Evolutionary conservation across 2,888 invertebrate species (phyloP).

Genomic region (Leucozona laternaria): DNA sequence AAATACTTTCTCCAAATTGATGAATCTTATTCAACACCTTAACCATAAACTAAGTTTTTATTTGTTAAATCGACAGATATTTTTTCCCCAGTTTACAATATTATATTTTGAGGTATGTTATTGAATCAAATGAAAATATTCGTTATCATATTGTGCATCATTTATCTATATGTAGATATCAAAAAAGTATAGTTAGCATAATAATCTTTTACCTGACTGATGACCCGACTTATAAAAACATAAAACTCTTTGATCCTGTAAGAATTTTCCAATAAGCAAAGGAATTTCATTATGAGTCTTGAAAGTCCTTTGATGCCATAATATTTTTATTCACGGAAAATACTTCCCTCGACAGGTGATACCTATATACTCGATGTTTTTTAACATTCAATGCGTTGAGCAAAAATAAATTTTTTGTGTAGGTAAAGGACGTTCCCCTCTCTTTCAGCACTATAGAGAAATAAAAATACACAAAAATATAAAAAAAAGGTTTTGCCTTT

Average conservation of each 20-base stretch:
- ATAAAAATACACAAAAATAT: not conserved
- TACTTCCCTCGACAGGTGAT: not conserved
- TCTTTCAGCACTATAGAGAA: not conserved
- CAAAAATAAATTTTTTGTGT: not conserved
- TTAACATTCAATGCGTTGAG: not conserved
- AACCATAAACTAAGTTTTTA: no score
- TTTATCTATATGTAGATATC: no score
- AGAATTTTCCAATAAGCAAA: not conserved
- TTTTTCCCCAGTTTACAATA: no score
- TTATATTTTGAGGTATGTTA: no score
- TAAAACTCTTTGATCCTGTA: not conserved
- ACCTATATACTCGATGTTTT: not conserved
- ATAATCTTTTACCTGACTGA: no score
- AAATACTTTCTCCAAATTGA: no score
- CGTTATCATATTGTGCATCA: no score
- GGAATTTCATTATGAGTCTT: not conserved
- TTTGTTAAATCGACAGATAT: no score
- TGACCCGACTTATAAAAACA: not conserved
- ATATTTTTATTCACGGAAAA: not conserved
- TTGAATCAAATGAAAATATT: no score
- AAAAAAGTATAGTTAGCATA: no score
- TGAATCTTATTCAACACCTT: no score
- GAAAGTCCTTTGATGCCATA: not conserved
- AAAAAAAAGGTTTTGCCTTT: not conserved
- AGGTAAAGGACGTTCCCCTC: not conserved